phyloP scores from a whole-genome alignment of 2,797 vertebrate genomes.

The Channallabes apus region DNA sequence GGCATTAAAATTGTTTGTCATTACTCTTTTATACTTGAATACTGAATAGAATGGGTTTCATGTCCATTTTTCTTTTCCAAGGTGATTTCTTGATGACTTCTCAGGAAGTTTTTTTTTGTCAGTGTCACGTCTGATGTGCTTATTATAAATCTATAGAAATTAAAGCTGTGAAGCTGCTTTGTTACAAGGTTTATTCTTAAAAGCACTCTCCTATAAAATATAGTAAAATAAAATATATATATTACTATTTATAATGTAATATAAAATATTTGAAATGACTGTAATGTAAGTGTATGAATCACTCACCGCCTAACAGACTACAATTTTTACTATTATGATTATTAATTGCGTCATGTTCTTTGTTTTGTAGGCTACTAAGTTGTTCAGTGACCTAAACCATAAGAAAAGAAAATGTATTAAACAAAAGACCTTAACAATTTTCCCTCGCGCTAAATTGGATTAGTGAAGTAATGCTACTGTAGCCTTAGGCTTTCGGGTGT shows the following conservation, averaged over 20 bases:
- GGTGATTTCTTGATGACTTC: background rate
- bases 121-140: background rate
- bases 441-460: background rate
- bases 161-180: background rate
- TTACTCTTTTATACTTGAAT: background rate
- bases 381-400: background rate
- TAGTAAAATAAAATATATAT: too few species aligned
- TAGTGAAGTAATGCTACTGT: background rate
- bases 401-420: background rate
- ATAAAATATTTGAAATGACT: background rate
- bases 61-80: background rate
- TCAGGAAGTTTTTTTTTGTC: background rate
- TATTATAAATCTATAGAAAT: background rate
- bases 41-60: background rate
- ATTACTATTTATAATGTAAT: background rate
- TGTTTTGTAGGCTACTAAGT: background rate
- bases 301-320: background rate
- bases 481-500: background rate
- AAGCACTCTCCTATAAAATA: background rate
- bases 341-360: background rate
- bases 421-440: constrained; percentile 9
- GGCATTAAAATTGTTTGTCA: background rate
- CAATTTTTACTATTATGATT: background rate
- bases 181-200: background rate
- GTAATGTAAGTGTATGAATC: background rate